Base-by-base conservation (phyloP, 2,797 vertebrate genomes). In the Perdix hodgsoniae region DNA sequence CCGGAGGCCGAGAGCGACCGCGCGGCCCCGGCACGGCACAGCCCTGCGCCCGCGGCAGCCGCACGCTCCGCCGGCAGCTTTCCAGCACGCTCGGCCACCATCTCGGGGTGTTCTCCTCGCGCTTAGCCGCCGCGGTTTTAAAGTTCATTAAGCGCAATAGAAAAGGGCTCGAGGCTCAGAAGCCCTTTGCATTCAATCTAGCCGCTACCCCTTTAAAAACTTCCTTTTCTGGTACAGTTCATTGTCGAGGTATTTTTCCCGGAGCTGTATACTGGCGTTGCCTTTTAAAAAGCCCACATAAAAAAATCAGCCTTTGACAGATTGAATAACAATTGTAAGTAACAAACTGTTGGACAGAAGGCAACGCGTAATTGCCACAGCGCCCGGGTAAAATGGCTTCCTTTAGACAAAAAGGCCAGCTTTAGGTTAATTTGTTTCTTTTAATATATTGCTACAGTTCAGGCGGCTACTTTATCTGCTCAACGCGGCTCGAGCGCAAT, bases 381-480 rank as follows among this genome's bases (percentile, higher is more conserved):
- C 79, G 90, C 96, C 88, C 86, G 91, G 94, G 94, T 97, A 97
- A 97, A 97, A 97, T 96, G 96, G 97, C 97, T 97, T 98, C 96
- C 97, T 97, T 97, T 95, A 95, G 95, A 97, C 96, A 97, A 97
- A 97, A 97, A 97, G 97, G 97, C 96, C 97, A 98, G 96, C 95
- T 97, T 97, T 96, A 93, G 97, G 97, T 98, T 97, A 97, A 97
- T 98, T 98, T 98, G 97, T 97, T 97, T 96, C 97, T 97, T 97
- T 97, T 97, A 97, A 98, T 98, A 97, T 97, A 97, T 97, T 96
- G 97, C 97, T 97, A 61, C 66, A 95, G 96, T 96, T 95, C 93
- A 97, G 96, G 95, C 94, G 94, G 95, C 97, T 97, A 96, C 96
- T 97, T 96, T 97, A 97, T 97, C 97, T 97, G 96, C 94, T 96